phyloP scores from a whole-genome alignment of 2,797 vertebrate genomes.

The Eupleurogrammus muticus region DNA sequence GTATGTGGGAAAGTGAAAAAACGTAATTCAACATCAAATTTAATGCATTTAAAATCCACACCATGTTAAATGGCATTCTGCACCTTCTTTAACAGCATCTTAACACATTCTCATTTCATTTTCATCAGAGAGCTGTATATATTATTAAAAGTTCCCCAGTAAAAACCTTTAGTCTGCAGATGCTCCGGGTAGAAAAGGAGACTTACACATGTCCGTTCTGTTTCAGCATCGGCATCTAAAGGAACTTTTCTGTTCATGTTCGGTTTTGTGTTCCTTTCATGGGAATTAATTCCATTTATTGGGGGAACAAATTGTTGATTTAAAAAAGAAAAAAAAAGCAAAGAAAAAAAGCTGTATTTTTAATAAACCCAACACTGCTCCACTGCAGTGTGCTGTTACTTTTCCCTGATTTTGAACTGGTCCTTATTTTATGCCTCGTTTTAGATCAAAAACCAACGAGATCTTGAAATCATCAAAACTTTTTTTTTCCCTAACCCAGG shows the following conservation, averaged over 20 bases:
- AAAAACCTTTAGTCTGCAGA: not conserved
- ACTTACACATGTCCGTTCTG: not conserved
- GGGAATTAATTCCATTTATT: not conserved
- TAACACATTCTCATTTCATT: not conserved
- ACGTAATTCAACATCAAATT: not conserved
- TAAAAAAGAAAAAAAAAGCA: too few species aligned
- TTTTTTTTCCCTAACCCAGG: too few species aligned
- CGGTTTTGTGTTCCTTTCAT: not conserved
- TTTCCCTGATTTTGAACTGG: too few species aligned
- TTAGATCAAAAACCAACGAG: too few species aligned
- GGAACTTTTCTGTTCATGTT: not conserved
- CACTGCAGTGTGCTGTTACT: too few species aligned
- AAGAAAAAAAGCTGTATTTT: too few species aligned
- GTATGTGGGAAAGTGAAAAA: not conserved
- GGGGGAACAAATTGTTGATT: not conserved
- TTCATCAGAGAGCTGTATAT: not conserved
- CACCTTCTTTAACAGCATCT: conserved; percentile 9
- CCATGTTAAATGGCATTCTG: not conserved
- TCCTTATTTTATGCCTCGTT: too few species aligned
- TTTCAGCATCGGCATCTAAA: too few species aligned
- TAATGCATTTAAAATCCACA: not conserved
- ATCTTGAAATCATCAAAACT: too few species aligned
- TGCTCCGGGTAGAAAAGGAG: not conserved
- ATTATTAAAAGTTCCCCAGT: too few species aligned
- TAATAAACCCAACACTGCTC: too few species aligned